These are phyloP conservation scores for Galeopsomyia nigrocyanea DNA, from an alignment of 2,888 invertebrate genomes.

Conservation along the genomic window DNA sequence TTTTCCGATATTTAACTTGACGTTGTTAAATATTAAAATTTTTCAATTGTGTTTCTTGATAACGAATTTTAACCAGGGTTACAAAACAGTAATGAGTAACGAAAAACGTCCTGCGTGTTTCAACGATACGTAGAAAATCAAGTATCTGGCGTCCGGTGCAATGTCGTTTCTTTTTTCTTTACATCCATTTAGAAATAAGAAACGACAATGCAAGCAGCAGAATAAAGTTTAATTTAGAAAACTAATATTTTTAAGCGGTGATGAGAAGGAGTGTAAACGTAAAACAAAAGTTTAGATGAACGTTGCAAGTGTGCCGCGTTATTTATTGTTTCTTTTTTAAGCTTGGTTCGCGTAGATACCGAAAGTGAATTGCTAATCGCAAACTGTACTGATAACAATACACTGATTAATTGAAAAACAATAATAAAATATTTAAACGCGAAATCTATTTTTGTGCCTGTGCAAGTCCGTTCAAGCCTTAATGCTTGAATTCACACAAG, in stretches of 20 bases:
- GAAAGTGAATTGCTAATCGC: conserved; percentile 26
- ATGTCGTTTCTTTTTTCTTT: neutral
- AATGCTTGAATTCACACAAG: conserved; percentile 1
- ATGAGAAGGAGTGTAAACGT: neutral
- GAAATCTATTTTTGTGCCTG: conserved; percentile 12
- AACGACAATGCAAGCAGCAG: neutral
- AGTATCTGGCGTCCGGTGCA: too few species aligned
- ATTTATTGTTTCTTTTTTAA: too few species aligned
- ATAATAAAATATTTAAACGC: neutral
- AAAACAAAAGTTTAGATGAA: neutral
- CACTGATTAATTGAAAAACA: conserved; percentile 4
- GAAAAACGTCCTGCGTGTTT: too few species aligned
- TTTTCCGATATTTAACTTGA: conserved; percentile 19
- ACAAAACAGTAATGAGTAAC: too few species aligned
- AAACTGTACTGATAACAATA: conserved; percentile 35
- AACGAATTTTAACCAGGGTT: too few species aligned
- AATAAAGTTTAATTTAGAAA: neutral
- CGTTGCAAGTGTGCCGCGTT: too few species aligned
- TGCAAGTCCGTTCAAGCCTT: neutral
- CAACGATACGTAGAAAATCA: too few species aligned
- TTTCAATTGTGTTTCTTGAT: neutral
- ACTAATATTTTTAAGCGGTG: neutral
- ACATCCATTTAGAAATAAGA: too few species aligned
- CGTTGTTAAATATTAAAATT: neutral
- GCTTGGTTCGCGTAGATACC: neutral